Percentiles rank a stretch among this genome's conserved stretches.
phyloP scores from a whole-genome alignment of 1,140 invertebrate species.

The Akabosia matsudoensis region DNA sequence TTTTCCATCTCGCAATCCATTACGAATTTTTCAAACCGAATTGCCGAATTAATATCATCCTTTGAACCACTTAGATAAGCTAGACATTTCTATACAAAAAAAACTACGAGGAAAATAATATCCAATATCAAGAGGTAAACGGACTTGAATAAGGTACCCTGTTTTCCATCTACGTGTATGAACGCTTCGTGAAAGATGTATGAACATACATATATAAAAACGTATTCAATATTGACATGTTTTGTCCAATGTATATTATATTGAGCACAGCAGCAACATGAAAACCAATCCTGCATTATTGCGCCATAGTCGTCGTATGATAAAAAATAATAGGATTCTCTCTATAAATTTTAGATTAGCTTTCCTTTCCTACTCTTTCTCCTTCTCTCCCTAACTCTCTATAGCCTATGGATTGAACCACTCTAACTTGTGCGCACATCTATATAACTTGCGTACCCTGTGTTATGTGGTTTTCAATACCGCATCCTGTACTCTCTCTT shows the following conservation, averaged over 20 bases:
- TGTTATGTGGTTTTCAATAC: too few relatives aligned
- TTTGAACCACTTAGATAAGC: background rate
- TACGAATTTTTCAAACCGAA: background rate
- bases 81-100: too few relatives aligned
- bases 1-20: background rate
- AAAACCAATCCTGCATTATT: background rate
- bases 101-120: too few relatives aligned
- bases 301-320: background rate
- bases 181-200: background rate
- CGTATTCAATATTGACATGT: too few relatives aligned
- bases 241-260: background rate
- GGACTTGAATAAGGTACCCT: background rate
- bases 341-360: slow-evolving; percentile 25
- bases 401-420: too few relatives aligned
- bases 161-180: background rate
- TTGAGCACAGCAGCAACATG: background rate
- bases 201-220: background rate
- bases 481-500: background rate
- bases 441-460: background rate
- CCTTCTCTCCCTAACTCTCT: background rate
- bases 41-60: background rate
- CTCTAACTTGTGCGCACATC: background rate
- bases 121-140: background rate
- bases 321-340: slow-evolving; percentile 21
- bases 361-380: slow-evolving; percentile 15